Percentiles rank a stretch among this genome's conserved stretches.
Evolutionary conservation across 2,797 vertebrate species (phyloP).

Genomic region (Chelon labrosus): DNA sequence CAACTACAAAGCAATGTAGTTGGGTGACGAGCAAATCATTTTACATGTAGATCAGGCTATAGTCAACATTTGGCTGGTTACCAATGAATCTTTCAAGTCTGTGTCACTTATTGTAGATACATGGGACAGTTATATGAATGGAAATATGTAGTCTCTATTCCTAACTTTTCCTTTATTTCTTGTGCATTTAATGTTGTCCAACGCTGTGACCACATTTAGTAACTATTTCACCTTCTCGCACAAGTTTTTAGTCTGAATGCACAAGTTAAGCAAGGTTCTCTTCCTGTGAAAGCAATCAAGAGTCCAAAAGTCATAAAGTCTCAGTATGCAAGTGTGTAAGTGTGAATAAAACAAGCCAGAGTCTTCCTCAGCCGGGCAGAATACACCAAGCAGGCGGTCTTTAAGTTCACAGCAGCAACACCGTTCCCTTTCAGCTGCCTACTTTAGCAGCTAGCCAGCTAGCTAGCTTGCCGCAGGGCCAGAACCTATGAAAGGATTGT

Average conservation of each 20-base stretch:
- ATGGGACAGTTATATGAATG: too few relatives aligned
- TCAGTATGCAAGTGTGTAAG: slow-evolving; percentile 18
- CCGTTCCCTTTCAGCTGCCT: slow-evolving; percentile 59
- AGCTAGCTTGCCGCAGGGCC: slow-evolving; percentile 44
- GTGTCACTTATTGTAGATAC: not conserved
- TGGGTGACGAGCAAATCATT: not conserved
- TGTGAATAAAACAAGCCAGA: slow-evolving; percentile 33
- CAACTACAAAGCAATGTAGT: too few relatives aligned
- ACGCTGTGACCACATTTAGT: not conserved
- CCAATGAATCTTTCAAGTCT: too few relatives aligned
- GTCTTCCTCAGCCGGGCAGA: slow-evolving; percentile 11
- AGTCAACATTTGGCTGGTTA: not conserved
- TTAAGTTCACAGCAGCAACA: slow-evolving; percentile 61
- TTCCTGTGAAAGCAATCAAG: not conserved
- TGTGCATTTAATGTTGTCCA: not conserved
- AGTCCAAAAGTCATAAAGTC: slow-evolving; percentile 23
- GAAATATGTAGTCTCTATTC: too few relatives aligned
- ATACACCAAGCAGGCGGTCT: slow-evolving; percentile 34
- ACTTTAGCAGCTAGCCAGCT: slow-evolving; percentile 52
- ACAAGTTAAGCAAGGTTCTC: not conserved
- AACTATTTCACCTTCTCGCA: not conserved
- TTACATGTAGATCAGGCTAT: too few relatives aligned
- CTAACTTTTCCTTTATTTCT: not conserved
- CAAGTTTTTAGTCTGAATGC: not conserved
- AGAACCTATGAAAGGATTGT: slow-evolving; percentile 58